Evolutionary conservation across 2,797 vertebrate species (phyloP), one percentile per base, ranked within the genome.

Genomic region (Danio jaintianensis): DNA sequence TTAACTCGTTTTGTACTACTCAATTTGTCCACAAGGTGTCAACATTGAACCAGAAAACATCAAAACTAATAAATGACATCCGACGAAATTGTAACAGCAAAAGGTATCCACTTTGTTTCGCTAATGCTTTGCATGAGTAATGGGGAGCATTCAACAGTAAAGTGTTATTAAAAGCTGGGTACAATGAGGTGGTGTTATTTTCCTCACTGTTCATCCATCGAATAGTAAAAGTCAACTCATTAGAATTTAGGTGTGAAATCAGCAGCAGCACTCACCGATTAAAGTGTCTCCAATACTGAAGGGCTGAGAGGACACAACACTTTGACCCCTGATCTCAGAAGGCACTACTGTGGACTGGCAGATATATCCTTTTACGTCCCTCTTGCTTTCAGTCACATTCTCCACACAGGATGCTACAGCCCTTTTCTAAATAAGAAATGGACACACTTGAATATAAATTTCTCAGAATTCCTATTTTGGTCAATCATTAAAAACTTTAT

Each of bases 301-400:
- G 3, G 97, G 96, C 90, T 97, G 97, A 0, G 96, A 96, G 68
- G 96, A 96, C 85, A 98, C 93, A 6, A 93, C 78, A 2, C 83
- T 96, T 89, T 94, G 92, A 76, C 94, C 93, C 40, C 94, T 93
- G 87, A 96, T 84, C 3, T 96, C 95, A 0, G 96, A 93, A 22
- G 96, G 96, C 78, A 98, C 92, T 84, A 97, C 91, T 16, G 95
- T 92, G 11, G 95, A 94, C 90, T 96, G 96, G 89, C 98, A 99
- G 74, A 95, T 63, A 1, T 96, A 96, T 82, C 96, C 93, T n/a
- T 86, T 93, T 87, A 96, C 90, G 80, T 92, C 86, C 75, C 87
- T 94, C 80, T 87, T 90, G 4, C 87, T 90, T 66, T 94, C 94
- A 0, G 96, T 97, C 72, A 98, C 94, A 4, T 98, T 98, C 86